Evolutionary conservation across 2,888 invertebrate genomes (phyloP).

Genomic region (Torymus tubicola): DNA sequence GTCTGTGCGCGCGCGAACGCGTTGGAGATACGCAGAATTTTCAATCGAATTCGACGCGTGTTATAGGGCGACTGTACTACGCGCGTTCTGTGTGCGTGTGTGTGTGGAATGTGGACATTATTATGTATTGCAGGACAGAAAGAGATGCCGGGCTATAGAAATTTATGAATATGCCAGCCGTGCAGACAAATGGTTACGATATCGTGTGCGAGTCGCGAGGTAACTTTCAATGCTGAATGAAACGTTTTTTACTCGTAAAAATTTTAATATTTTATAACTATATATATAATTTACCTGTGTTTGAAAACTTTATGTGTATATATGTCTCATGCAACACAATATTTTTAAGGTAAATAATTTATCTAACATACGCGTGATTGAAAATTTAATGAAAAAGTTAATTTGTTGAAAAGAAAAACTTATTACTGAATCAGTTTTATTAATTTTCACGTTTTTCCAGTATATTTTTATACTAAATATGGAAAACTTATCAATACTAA

Average conservation of each 20-base stretch:
- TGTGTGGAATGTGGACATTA: neutral
- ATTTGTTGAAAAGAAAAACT: no score
- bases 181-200: conserved; percentile 31
- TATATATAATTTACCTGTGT: neutral
- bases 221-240: neutral
- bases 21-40: conserved; percentile 40
- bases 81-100: neutral
- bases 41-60: conserved; percentile 43
- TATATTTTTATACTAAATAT: no score
- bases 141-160: conserved; percentile 16
- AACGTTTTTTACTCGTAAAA: neutral
- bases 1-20: neutral
- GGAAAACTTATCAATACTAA: no score
- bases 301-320: no score
- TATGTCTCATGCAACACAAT: no score
- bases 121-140: neutral
- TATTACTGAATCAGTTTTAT: no score
- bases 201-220: no score
- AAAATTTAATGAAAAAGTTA: no score
- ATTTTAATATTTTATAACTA: neutral
- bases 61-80: neutral
- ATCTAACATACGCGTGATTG: no score
- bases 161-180: conserved; percentile 25
- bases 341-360: no score
- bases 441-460: no score